phyloP scores from a whole-genome alignment of 2,113 vertebrate genomes.

The Prionailurus bengalensis region DNA sequence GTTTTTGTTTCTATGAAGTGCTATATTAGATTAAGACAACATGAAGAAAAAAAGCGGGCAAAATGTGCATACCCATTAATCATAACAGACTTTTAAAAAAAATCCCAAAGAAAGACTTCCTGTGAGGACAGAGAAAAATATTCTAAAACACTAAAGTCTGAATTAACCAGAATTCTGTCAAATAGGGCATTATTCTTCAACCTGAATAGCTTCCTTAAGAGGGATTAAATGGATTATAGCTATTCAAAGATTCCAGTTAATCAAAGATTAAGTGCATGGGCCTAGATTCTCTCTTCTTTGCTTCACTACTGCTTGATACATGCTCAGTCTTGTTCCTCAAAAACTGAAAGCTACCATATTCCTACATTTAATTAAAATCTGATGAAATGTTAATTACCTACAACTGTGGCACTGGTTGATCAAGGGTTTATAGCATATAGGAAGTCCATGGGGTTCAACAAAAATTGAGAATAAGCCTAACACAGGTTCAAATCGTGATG shows the following conservation, averaged over 20 bases:
- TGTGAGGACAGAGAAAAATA: constrained; percentile 12
- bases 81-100: not conserved
- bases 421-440: not conserved
- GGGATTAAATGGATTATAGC: constrained; percentile 53
- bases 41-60: constrained; percentile 35
- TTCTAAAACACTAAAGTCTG: not conserved
- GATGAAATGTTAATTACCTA: constrained; percentile 50
- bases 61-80: constrained; percentile 21
- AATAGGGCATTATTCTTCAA: constrained; percentile 3
- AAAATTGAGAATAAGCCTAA: constrained; percentile 15
- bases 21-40: constrained; percentile 60
- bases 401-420: not conserved
- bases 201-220: constrained; percentile 7
- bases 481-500: not conserved
- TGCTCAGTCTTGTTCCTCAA: constrained; percentile 37
- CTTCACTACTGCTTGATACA: constrained; percentile 28
- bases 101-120: not conserved
- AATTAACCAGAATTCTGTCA: constrained; percentile 62
- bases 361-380: constrained; percentile 43
- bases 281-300: constrained; percentile 25
- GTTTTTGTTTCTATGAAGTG: not conserved
- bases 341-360: constrained; percentile 33
- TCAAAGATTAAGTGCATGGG: not conserved
- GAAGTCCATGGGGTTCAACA: not conserved
- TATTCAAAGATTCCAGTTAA: constrained; percentile 28